Base-by-base conservation (phyloP, 2,888 invertebrate species). In the Sinhomidia bicolor region DNA sequence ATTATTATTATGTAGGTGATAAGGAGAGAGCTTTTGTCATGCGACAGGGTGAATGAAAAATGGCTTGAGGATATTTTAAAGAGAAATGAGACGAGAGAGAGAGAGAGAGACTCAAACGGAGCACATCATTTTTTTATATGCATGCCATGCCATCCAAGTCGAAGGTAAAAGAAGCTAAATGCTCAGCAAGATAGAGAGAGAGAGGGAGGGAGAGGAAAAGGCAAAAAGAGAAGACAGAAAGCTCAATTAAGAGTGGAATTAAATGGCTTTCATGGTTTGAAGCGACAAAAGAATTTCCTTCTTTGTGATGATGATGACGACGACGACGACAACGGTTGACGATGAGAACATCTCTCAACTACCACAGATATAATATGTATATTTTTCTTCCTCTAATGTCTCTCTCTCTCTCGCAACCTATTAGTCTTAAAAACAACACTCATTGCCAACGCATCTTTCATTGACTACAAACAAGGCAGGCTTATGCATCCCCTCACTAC, bases 201-300 rank as follows among this genome's bases (percentile, higher is more conserved):
- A n/a, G n/a, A n/a, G n/a, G n/a, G n/a, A n/a, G n/a, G n/a, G n/a
- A n/a, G n/a, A n/a, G n/a, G n/a, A n/a, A n/a, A n/a, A n/a, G n/a
- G n/a, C n/a, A n/a, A n/a, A n/a, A n/a, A 26, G 62, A 62, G 60
- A 83, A 78, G 88, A 88, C 88, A 82, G 88, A 86, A 79, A 88
- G 88, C 83, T 90, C 90, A 90, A 90, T 90, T 90, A 90, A 89
- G 88, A 87, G 65, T 36, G 79, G 88, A 90, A 86, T 90, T 89
- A 90, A 90, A 90, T 89, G 85, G 81, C 81, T 86, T 88, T 90
- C 86, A 90, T 89, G 90, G 88, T 83, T 88, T 83, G 86, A 88
- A 86, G 84, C 90, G 90, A 90, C 88, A 90, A 90, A 90, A 90
- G 88, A 88, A 90, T 89, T 89, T 89, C 86, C 84, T 83, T 86